Percentiles rank a stretch among this genome's conserved stretches.
phyloP scores from a whole-genome alignment of 2,888 invertebrate species.

The Pollenia amentaria region DNA sequence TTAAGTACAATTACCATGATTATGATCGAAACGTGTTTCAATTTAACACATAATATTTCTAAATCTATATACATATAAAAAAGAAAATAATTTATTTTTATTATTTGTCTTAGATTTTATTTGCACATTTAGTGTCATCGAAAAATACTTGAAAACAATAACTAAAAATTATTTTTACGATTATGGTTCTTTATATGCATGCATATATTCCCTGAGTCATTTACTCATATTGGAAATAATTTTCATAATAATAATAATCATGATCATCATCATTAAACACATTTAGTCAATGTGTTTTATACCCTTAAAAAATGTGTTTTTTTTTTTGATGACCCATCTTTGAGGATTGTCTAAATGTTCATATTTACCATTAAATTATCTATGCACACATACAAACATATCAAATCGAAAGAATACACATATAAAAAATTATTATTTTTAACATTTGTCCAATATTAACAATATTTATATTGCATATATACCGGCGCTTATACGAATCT shows the following conservation, averaged over 20 bases:
- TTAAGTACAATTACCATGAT: slow-evolving; percentile 61
- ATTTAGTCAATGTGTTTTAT: slow-evolving; percentile 71
- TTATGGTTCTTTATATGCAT: slow-evolving; percentile 39
- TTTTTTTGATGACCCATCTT: slow-evolving; percentile 62
- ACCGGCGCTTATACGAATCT: slow-evolving; percentile 13
- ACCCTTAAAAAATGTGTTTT: slow-evolving; percentile 24
- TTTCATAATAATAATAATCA: slow-evolving; percentile 65
- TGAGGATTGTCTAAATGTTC: slow-evolving; percentile 67
- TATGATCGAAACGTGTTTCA: slow-evolving; percentile 68
- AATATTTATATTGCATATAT: slow-evolving; percentile 49
- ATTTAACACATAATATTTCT: slow-evolving; percentile 56
- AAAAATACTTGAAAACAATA: slow-evolving; percentile 73
- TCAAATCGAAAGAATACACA: not conserved
- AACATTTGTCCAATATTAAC: slow-evolving; percentile 65
- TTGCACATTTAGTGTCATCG: slow-evolving; percentile 70
- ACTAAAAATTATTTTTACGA: slow-evolving; percentile 69
- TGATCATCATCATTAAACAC: slow-evolving; percentile 52
- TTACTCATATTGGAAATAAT: slow-evolving; percentile 48
- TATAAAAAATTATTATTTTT: slow-evolving; percentile 62
- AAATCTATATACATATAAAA: slow-evolving; percentile 28
- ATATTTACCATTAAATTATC: slow-evolving; percentile 74
- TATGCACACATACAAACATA: slow-evolving; percentile 18
- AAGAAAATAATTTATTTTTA: slow-evolving; percentile 29
- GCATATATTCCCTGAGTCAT: slow-evolving; percentile 3
- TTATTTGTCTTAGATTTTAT: slow-evolving; percentile 46